Evolutionary conservation across 2,888 invertebrate species (phyloP), one percentile per base, ranked within the genome.

Genomic region (Zaprionus bogoriensis): DNA sequence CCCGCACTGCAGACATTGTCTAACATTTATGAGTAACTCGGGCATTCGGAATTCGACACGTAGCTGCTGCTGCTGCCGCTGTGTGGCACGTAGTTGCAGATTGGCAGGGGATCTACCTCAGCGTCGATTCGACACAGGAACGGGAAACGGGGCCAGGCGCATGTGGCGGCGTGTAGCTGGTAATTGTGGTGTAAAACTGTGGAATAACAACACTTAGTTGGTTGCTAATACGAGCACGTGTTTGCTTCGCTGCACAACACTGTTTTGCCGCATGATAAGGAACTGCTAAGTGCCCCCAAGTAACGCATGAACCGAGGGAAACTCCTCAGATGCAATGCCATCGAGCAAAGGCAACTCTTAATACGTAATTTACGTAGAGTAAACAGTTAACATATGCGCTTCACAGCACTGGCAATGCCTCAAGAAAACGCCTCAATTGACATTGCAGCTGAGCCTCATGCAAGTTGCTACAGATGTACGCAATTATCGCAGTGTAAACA

Each of bases 131-230:
- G 2, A n/a, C 1, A 22, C 41, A n/a, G 51, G 27, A n/a, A n/a
- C 3, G 22, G 10, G 27, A 7, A 14, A 10, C 14, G 46, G 4
- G 27, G 9, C n/a, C 4, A 1, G 23, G 44, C n/a, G 39, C 47
- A 62, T 50, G 51, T 50, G 60, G 22, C 20, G 45, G 53, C 32
- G 32, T 46, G 64, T 46, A 60, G 57, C 66, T 82, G 83, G 78
- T 79, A 79, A 79, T 85, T 86, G 87, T 86, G 80, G 80, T 80
- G 84, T 79, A 79, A 86, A 80, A 86, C 74, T 79, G 81, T 76
- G 83, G 77, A 76, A 79, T 76, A 79, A 86, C 79, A 86, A 76
- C 86, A 79, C 84, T 86, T 86, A 79, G 86, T 61, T 73, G 77
- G 60, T 62, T 67, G 86, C 80, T 86, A 79, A 79, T 83, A 86